These are phyloP conservation scores for Sebastes variabilis DNA, from an alignment of 2,797 vertebrate genomes.

Conservation along the genomic window DNA sequence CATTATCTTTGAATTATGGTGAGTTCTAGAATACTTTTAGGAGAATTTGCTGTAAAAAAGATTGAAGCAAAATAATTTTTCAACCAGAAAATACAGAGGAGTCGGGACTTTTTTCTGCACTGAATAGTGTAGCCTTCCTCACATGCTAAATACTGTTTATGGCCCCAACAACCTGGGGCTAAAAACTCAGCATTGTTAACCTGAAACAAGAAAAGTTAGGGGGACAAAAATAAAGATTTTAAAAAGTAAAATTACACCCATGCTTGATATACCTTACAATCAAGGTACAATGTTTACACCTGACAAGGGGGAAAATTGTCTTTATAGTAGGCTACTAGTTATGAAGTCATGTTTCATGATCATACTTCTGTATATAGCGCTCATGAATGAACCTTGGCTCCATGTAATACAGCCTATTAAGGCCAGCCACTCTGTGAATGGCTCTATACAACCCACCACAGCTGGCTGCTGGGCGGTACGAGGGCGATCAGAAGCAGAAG, in stretches of 20 bases:
- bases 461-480: background rate
- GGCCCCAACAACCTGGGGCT: background rate
- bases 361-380: background rate
- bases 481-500: constrained; percentile 19
- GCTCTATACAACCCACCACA: background rate
- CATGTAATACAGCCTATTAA: background rate
- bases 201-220: background rate
- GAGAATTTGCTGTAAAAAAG: background rate
- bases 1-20: background rate
- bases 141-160: background rate
- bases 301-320: background rate
- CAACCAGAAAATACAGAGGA: background rate
- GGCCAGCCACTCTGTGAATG: background rate
- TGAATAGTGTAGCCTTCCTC: background rate
- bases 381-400: background rate
- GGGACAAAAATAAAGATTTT: background rate
- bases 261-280: background rate
- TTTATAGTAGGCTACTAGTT: background rate
- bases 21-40: background rate
- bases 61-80: background rate
- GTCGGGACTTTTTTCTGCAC: background rate
- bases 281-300: background rate
- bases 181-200: background rate
- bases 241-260: background rate
- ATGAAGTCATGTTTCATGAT: background rate